Conservation (phyloP, 2,888 invertebrate species). For the Argyresthia albistria region DNA sequence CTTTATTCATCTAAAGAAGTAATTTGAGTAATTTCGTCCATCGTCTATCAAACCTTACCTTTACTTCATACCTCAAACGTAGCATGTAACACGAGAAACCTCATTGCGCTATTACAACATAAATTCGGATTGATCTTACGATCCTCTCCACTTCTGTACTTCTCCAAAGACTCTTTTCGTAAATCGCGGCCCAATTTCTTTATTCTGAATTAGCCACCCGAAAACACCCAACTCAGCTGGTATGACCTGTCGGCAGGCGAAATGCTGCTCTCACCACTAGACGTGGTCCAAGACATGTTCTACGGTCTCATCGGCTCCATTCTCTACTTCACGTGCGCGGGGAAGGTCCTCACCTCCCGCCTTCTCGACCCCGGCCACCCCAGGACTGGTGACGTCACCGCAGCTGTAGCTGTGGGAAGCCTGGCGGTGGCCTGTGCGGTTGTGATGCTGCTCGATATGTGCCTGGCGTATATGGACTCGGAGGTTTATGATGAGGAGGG, state of each 20-base stretch:
- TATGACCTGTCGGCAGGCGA: slow-evolving; percentile 31
- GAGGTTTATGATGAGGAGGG: slow-evolving; percentile 54
- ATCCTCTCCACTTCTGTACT: too few relatives aligned
- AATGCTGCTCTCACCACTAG: slow-evolving; percentile 54
- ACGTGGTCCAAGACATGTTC: slow-evolving; percentile 61
- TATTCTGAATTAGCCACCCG: too few relatives aligned
- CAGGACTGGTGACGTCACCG: slow-evolving; percentile 40
- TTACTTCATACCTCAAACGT: too few relatives aligned
- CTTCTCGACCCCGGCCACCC: slow-evolving; percentile 23
- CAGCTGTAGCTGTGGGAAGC: slow-evolving; percentile 33
- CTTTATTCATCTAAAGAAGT: too few relatives aligned
- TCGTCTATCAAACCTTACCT: too few relatives aligned
- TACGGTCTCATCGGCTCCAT: slow-evolving; percentile 47
- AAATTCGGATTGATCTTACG: too few relatives aligned
- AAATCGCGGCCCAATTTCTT: too few relatives aligned
- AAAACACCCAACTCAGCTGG: too few relatives aligned
- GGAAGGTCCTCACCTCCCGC: slow-evolving; percentile 36
- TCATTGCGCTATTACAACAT: too few relatives aligned
- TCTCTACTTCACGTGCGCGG: slow-evolving; percentile 45
- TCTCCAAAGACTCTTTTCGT: too few relatives aligned
- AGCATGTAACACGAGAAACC: too few relatives aligned
- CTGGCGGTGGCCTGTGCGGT: slow-evolving; percentile 38
- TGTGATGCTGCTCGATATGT: slow-evolving; percentile 51
- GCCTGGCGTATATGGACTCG: slow-evolving; percentile 56
- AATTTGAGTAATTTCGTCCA: too few relatives aligned